A percentile compares a stretch with the other conserved stretches of the same genome.
Evolutionary conservation across 2,888 invertebrate species (phyloP).

Genomic region (Zygogramma bicolorata): DNA sequence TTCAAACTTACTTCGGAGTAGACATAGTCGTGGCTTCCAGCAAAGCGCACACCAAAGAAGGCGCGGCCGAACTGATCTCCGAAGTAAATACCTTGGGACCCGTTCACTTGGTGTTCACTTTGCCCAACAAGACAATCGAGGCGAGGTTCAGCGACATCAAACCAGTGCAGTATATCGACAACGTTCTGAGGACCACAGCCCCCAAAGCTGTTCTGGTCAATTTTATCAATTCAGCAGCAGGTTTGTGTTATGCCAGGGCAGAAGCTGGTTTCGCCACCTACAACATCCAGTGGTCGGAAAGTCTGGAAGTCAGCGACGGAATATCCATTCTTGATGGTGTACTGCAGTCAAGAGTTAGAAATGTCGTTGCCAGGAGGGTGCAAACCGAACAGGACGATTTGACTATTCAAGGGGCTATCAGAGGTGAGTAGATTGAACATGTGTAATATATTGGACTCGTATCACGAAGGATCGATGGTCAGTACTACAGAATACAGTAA

Average conservation of each 20-base stretch:
- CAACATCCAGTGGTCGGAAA: constrained; percentile 59
- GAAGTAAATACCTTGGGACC: constrained; percentile 58
- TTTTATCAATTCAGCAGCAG: constrained; percentile 58
- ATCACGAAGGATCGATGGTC: too few species aligned
- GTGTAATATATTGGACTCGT: not conserved
- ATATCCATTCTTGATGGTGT: constrained; percentile 60
- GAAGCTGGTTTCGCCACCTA: constrained; percentile 60
- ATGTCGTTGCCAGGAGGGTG: constrained; percentile 57
- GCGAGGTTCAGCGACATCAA: constrained; percentile 56
- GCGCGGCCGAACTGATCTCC: constrained; percentile 54
- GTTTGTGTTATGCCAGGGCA: constrained; percentile 56
- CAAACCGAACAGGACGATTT: constrained; percentile 58
- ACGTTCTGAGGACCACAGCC: constrained; percentile 58
- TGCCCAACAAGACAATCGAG: constrained; percentile 54
- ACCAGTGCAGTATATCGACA: constrained; percentile 60
- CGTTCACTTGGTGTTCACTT: constrained; percentile 59
- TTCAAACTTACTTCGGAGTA: constrained; percentile 58
- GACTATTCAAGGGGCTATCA: constrained; percentile 59
- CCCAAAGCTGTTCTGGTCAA: constrained; percentile 63
- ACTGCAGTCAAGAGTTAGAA: constrained; percentile 54
- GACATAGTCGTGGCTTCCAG: constrained; percentile 58
- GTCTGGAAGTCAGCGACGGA: constrained; percentile 56
- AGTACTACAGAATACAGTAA: too few species aligned
- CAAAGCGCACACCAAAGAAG: constrained; percentile 58
- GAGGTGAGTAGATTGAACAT: too few species aligned